These are phyloP conservation scores for Clarias macrocephalus DNA, from an alignment of 2,113 vertebrate genomes.

Conservation along the genomic window DNA sequence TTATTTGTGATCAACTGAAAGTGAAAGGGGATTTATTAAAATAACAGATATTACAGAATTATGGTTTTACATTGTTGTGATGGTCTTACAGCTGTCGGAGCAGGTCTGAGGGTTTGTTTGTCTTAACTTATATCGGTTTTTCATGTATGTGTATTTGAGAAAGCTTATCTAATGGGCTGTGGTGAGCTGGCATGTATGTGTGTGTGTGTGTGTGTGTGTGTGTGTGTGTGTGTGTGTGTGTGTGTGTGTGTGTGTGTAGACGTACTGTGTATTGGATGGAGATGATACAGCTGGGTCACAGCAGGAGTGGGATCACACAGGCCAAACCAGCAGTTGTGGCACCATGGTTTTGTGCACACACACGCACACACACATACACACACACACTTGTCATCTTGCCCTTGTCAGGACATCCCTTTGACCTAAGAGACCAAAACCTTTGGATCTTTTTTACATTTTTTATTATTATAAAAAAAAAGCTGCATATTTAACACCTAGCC, in stretches of 20 bases:
- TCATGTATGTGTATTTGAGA: slow-evolving; percentile 6
- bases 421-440: not conserved
- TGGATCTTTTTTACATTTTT: too few species aligned
- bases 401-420: not conserved
- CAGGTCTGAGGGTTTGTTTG: not conserved
- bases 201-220: slow-evolving; percentile 41
- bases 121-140: not conserved
- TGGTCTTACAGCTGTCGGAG: not conserved
- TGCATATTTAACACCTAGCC: too few species aligned
- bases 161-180: slow-evolving; percentile 13
- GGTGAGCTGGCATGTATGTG: slow-evolving; percentile 12
- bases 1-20: slow-evolving; percentile 13
- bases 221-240: slow-evolving; percentile 15
- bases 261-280: slow-evolving; percentile 36
- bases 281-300: slow-evolving; percentile 45
- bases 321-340: slow-evolving; percentile 34
- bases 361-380: slow-evolving; percentile 5
- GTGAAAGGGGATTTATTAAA: slow-evolving; percentile 6
- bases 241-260: not conserved
- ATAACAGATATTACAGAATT: slow-evolving; percentile 17
- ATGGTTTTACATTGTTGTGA: slow-evolving; percentile 8
- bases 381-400: not conserved
- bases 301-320: slow-evolving; percentile 24
- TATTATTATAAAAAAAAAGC: too few species aligned
- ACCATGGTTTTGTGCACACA: not conserved